phyloP scores from a whole-genome alignment of 1,140 invertebrate species.

The Drosophila malerkotliana region DNA sequence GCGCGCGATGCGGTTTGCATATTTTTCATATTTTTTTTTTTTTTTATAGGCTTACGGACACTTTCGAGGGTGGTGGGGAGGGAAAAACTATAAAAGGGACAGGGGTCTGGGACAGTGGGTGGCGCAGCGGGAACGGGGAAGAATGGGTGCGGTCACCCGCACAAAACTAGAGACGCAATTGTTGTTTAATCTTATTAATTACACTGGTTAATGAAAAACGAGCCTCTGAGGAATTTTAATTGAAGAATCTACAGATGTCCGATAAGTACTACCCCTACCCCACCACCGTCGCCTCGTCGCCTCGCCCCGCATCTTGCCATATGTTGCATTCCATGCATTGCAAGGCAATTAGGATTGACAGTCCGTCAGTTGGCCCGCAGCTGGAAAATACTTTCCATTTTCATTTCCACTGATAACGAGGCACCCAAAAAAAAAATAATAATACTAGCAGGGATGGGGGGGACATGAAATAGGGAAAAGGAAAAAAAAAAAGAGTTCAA shows the following conservation, averaged over 20 bases:
- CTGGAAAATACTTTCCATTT: slow-evolving; percentile 58
- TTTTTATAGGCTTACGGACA: slow-evolving; percentile 32
- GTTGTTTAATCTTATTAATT: slow-evolving; percentile 82
- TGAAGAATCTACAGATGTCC: slow-evolving; percentile 62
- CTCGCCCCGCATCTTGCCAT: slow-evolving; percentile 54
- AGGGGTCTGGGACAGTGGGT: background rate
- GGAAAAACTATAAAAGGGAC: slow-evolving; percentile 31
- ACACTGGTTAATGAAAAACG: slow-evolving; percentile 75
- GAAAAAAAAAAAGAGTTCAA: slow-evolving; percentile 61
- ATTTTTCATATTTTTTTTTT: slow-evolving; percentile 59
- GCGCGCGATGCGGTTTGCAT: slow-evolving; percentile 77
- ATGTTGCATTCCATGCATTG: slow-evolving; percentile 62
- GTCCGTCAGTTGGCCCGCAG: slow-evolving; percentile 59
- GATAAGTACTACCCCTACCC: slow-evolving; percentile 26
- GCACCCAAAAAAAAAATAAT: slow-evolving; percentile 18
- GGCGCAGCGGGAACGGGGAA: slow-evolving; percentile 18
- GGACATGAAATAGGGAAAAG: background rate
- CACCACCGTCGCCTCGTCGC: slow-evolving; percentile 7
- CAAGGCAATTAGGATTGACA: slow-evolving; percentile 76
- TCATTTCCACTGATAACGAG: slow-evolving; percentile 60
- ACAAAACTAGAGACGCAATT: slow-evolving; percentile 64
- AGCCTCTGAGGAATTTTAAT: slow-evolving; percentile 69
- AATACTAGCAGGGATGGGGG: background rate
- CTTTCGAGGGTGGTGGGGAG: background rate
- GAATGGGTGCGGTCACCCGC: slow-evolving; percentile 76